Base-by-base conservation (phyloP, 2,113 vertebrate genomes). In the Corydoras maculifer region DNA sequence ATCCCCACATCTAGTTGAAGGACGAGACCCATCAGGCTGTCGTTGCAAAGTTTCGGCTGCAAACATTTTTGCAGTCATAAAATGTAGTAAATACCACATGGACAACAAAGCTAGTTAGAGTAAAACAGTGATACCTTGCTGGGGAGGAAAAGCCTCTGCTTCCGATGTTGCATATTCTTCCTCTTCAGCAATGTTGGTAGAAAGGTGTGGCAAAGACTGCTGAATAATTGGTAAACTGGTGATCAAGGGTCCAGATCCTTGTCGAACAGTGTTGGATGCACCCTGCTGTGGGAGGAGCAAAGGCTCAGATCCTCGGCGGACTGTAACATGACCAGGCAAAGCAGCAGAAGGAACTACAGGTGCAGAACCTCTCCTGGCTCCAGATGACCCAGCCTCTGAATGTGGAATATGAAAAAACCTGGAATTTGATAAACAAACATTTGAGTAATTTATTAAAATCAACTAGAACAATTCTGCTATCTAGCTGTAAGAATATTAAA, bases 341-440 rank as follows among this genome's bases (percentile, higher is more conserved):
- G 65, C 62, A 48, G 80, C 73, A 64, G 75, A 69, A 48, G 81
- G 74, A 49, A 86, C 0, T 0, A 54, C 2, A 8, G 86, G 84
- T 4, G 80, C 77, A 0, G 83, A 85, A 29, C 66, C 15, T 8
- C 75, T 71, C 35, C 55, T 73, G 30, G 68, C 79, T 49, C 77
- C 71, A 43, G 4, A 54, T 0, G 77, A 10, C 29, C 6, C 70
- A 48, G 11, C 67, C 0, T 53, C 62, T 9, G 83, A 64, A n/a
- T 78, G 82, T 31, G 8, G 71, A 54, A 82, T 59, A 63, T 92
- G 91, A 77, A 82, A 84, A 78, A 88, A 94, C 76, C 93, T 95
- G 12, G 18, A 31, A 62, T 48, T 18, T 31, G 2, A 48, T 62
- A 69, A 58, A 2, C 7, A 1, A 62, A 62, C 57, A 43, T 43